Evolutionary conservation across 53 echinoderm and acorn worm genomes (phyloP).

Genomic region (Holothuria leucospilota): DNA sequence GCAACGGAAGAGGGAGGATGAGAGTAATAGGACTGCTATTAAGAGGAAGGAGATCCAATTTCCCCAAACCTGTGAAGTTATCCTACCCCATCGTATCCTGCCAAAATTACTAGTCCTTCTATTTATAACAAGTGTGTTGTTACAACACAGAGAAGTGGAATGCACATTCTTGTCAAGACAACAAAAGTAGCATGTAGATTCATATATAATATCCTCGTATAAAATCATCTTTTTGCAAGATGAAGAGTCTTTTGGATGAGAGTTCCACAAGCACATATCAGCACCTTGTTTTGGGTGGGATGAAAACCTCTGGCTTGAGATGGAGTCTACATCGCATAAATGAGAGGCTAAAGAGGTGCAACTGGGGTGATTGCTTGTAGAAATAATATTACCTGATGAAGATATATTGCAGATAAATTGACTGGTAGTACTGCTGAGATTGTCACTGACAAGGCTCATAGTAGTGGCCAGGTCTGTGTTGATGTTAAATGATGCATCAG

Average conservation of each 20-base stretch:
- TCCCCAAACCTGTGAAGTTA: neutral
- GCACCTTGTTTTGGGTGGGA: neutral
- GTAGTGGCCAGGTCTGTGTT: neutral
- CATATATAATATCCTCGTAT: neutral
- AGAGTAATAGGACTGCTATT: conserved; percentile 68
- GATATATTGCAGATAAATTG: conserved; percentile 41
- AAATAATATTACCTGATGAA: conserved; percentile 4
- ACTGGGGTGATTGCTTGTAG: neutral
- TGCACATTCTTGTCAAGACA: neutral
- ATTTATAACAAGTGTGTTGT: neutral
- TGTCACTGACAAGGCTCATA: neutral
- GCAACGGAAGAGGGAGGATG: conserved; percentile 78
- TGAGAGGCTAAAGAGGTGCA: neutral
- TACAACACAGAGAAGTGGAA: conserved; percentile 15
- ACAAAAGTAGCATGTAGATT: conserved; percentile 15
- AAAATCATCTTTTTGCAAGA: neutral
- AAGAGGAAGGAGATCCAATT: conserved; percentile 69
- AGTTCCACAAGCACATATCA: conserved; percentile 15
- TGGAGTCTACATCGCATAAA: no score
- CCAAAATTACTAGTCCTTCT: no score
- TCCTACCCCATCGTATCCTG: no score
- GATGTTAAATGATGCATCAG: conserved; percentile 10
- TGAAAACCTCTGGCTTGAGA: no score
- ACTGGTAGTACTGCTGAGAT: conserved; percentile 6
- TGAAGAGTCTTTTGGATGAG: neutral